These are phyloP conservation scores for Lysandra bellargus DNA, from an alignment of 2,888 invertebrate species.

Conservation along the genomic window DNA sequence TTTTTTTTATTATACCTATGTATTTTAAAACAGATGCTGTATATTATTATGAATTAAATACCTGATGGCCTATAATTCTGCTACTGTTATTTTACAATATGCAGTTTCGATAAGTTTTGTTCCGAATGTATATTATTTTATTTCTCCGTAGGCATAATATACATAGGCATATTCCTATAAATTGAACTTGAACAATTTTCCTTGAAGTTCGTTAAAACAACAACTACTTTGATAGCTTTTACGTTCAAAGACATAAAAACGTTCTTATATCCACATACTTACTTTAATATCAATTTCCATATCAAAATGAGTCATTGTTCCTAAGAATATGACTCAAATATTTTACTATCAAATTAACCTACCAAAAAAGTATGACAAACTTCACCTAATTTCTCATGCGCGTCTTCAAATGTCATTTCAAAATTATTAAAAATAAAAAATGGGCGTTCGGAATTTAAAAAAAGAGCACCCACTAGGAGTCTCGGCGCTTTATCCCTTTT, in stretches of 20 bases:
- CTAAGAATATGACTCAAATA: not conserved
- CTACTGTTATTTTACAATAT: not conserved
- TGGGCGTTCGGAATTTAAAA: slow-evolving; percentile 51
- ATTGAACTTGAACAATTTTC: not conserved
- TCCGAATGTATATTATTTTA: not conserved
- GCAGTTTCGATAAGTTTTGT: not conserved
- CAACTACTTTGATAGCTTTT: not conserved
- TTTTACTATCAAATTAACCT: slow-evolving; percentile 29
- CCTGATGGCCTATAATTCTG: not conserved
- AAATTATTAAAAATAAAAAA: slow-evolving; percentile 66
- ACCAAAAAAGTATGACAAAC: slow-evolving; percentile 26
- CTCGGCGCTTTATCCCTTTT: slow-evolving; percentile 71
- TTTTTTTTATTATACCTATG: not conserved
- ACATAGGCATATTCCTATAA: no score
- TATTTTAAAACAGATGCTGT: not conserved
- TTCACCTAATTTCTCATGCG: slow-evolving; percentile 43
- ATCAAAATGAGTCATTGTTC: not conserved
- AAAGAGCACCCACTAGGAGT: slow-evolving; percentile 67
- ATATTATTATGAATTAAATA: no score
- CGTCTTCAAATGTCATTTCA: slow-evolving; percentile 73
- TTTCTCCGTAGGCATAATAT: no score
- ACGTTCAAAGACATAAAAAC: not conserved
- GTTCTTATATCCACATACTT: not conserved
- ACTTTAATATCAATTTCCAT: slow-evolving; percentile 6
- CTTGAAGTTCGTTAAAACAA: not conserved